Evolutionary conservation across 35 echinoderm and acorn worm genomes (phyloP).

Genomic region (Stichopus chloronotus): DNA sequence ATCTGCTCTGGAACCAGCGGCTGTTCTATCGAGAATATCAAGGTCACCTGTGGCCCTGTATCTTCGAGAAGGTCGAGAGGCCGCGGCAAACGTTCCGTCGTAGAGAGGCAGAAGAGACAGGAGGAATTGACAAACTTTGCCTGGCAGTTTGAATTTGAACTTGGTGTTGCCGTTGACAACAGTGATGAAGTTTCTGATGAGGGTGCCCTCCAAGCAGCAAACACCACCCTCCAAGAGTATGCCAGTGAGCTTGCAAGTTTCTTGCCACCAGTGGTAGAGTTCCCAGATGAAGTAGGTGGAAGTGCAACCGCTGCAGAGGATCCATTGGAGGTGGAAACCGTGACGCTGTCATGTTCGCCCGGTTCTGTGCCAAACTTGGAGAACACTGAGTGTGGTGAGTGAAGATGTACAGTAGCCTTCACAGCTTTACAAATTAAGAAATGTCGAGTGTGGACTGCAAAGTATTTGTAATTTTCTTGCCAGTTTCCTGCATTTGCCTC

Average conservation of each 20-base stretch:
- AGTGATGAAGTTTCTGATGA: not conserved
- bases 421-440: no score
- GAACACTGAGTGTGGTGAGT: constrained; percentile 38
- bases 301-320: not conserved
- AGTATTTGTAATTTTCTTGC: no score
- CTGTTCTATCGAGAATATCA: constrained; percentile 37
- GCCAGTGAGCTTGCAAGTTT: constrained; percentile 2
- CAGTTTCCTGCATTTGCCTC: no score
- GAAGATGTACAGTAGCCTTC: not conserved
- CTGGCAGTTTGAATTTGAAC: constrained; percentile 34
- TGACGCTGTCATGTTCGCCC: not conserved
- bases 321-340: not conserved
- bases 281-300: constrained; percentile 25
- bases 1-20: not conserved
- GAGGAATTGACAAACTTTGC: not conserved
- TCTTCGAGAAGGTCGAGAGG: not conserved
- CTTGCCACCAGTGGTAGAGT: not conserved
- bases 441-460: no score
- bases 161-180: constrained; percentile 8
- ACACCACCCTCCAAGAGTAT: constrained; percentile 17
- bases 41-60: constrained; percentile 55
- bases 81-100: not conserved
- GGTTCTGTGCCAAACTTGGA: not conserved
- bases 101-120: not conserved
- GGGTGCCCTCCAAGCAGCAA: constrained; percentile 3